A percentile compares a stretch with the other conserved stretches of the same genome.
Conservation (phyloP, 2,888 invertebrate species). For the Xestia xanthographa region DNA sequence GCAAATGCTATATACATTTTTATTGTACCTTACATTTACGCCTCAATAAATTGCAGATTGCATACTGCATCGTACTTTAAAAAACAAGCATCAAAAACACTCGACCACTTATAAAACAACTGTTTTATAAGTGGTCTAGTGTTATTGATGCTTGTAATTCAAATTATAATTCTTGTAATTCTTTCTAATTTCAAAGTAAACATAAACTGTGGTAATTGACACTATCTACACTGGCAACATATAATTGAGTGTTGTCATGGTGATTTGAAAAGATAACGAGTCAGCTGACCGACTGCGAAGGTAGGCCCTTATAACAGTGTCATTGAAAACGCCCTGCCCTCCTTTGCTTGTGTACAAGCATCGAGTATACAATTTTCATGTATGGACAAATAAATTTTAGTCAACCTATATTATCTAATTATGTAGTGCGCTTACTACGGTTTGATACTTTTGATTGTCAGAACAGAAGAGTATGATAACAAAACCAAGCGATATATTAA, state of each 20-base stretch:
- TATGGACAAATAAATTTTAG: slow-evolving; percentile 84
- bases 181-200: slow-evolving; percentile 38
- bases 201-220: slow-evolving; percentile 41
- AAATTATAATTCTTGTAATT: too few species aligned
- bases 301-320: slow-evolving; percentile 76
- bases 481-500: background rate
- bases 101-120: background rate
- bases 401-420: slow-evolving; percentile 70
- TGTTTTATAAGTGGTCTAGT: too few species aligned
- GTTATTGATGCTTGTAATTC: too few species aligned
- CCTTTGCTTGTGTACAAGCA: slow-evolving; percentile 72
- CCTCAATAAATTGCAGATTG: background rate
- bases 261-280: slow-evolving; percentile 79
- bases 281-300: slow-evolving; percentile 77
- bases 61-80: background rate
- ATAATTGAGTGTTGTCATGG: slow-evolving; percentile 65
- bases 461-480: background rate
- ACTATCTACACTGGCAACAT: slow-evolving; percentile 41
- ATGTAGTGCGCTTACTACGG: slow-evolving; percentile 56
- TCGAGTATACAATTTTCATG: slow-evolving; percentile 80
- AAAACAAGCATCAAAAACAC: background rate
- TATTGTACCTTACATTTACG: background rate
- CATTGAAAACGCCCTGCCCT: slow-evolving; percentile 87
- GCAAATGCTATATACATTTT: background rate
- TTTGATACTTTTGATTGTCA: slow-evolving; percentile 70